These are phyloP conservation scores for Emmelina monodactyla DNA, from an alignment of 2,888 invertebrate genomes.

Conservation along the genomic window DNA sequence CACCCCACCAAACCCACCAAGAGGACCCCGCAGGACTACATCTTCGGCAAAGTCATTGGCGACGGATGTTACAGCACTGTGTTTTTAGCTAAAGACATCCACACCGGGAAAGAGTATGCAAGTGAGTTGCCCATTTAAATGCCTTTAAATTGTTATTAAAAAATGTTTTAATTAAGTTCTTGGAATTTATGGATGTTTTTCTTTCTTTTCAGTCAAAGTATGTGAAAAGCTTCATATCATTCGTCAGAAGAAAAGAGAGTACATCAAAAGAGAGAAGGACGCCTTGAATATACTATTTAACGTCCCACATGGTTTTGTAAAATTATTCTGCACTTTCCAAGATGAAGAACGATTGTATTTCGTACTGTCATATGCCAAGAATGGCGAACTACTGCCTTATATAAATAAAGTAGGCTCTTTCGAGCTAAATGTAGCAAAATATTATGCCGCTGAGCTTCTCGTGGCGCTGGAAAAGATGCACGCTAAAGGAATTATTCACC, in stretches of 20 bases:
- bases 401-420: constrained; percentile 92
- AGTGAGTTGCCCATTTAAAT: constrained; percentile 72
- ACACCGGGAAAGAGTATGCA: constrained; percentile 90
- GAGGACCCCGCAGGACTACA: constrained; percentile 85
- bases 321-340: constrained; percentile 96
- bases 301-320: constrained; percentile 88
- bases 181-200: background rate
- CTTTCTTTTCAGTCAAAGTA: constrained; percentile 88
- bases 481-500: constrained; percentile 87
- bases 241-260: constrained; percentile 90
- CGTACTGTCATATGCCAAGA: constrained; percentile 92
- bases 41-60: constrained; percentile 94
- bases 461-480: constrained; percentile 93
- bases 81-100: constrained; percentile 91
- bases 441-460: constrained; percentile 94
- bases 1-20: constrained; percentile 63
- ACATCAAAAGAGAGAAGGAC: constrained; percentile 94
- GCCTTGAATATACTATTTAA: constrained; percentile 86
- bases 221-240: constrained; percentile 94
- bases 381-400: constrained; percentile 92
- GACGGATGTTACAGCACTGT: constrained; percentile 98
- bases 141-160: background rate
- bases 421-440: constrained; percentile 86
- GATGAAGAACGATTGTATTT: constrained; percentile 92
- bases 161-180: background rate